Conservation (phyloP, 2,113 vertebrate genomes). For the Picathartes gymnocephalus region DNA sequence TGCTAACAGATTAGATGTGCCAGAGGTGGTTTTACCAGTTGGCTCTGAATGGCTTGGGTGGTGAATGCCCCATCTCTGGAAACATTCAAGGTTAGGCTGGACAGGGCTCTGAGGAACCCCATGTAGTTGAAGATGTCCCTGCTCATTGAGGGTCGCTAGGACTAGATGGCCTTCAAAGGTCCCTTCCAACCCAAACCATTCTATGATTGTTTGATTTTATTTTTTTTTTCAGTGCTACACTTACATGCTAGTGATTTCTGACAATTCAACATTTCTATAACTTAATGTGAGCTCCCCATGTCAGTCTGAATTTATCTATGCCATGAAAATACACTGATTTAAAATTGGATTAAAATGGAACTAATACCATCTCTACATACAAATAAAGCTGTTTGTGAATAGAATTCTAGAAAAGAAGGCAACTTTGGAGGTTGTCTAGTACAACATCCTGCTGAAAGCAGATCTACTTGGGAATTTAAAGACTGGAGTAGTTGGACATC, state of each 20-base stretch:
- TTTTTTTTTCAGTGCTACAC: background rate
- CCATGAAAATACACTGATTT: background rate
- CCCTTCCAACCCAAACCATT: background rate
- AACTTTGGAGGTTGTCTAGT: background rate
- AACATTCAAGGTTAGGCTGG: background rate
- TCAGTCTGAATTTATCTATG: background rate
- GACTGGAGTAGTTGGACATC: background rate
- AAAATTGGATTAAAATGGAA: background rate
- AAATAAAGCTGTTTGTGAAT: background rate
- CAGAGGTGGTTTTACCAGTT: accelerated
- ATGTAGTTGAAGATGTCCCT: background rate
- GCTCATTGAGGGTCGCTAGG: background rate
- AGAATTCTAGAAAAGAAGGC: background rate
- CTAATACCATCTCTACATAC: background rate
- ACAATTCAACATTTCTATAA: background rate
- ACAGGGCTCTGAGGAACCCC: background rate
- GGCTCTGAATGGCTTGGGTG: background rate
- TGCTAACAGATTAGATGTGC: background rate
- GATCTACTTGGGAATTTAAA: background rate
- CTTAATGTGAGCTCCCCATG: background rate
- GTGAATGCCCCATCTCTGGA: background rate
- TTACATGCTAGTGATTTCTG: background rate
- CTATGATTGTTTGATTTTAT: background rate
- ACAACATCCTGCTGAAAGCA: background rate
- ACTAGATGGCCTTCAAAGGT: background rate